Evolutionary conservation across 1,140 invertebrate genomes (phyloP).

Genomic region (Nautilus pompilius): DNA sequence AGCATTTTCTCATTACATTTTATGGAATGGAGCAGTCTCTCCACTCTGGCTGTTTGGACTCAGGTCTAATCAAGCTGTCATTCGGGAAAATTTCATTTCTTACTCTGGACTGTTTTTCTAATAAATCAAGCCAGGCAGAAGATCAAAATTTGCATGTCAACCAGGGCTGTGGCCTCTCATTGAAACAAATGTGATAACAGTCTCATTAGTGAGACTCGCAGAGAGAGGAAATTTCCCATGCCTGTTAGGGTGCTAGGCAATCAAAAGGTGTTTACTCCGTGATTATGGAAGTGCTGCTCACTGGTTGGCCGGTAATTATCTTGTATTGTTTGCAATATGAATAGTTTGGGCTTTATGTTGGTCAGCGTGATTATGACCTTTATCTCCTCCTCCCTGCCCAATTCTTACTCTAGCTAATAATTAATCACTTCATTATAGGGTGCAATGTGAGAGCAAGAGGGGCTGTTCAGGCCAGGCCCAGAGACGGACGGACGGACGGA

Average conservation of each 20-base stretch:
- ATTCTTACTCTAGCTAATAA: constrained; percentile 10
- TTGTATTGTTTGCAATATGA: constrained; percentile 15
- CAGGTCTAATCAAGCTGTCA: neutral
- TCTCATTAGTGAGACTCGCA: neutral
- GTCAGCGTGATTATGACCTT: constrained; percentile 9
- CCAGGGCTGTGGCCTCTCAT: neutral
- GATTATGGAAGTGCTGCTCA: neutral
- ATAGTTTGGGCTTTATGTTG: constrained; percentile 15
- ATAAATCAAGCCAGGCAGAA: neutral
- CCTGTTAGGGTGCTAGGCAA: constrained; percentile 1
- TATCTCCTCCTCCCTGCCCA: constrained; percentile 8
- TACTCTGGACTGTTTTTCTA: neutral
- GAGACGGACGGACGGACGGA: too few species aligned
- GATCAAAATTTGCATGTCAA: constrained; percentile 7
- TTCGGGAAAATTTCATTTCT: neutral
- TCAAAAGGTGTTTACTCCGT: constrained; percentile 11
- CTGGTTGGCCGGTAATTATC: constrained; percentile 14
- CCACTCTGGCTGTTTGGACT: neutral
- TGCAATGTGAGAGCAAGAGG: too few species aligned
- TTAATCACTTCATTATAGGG: constrained; percentile 18
- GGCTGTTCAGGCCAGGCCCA: too few species aligned
- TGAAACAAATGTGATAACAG: constrained; percentile 10
- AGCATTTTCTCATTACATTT: too few species aligned
- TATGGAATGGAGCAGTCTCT: too few species aligned
- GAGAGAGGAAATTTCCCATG: constrained; percentile 7